phyloP scores from a whole-genome alignment of 2,888 invertebrate genomes.

The Endotricha flammealis region DNA sequence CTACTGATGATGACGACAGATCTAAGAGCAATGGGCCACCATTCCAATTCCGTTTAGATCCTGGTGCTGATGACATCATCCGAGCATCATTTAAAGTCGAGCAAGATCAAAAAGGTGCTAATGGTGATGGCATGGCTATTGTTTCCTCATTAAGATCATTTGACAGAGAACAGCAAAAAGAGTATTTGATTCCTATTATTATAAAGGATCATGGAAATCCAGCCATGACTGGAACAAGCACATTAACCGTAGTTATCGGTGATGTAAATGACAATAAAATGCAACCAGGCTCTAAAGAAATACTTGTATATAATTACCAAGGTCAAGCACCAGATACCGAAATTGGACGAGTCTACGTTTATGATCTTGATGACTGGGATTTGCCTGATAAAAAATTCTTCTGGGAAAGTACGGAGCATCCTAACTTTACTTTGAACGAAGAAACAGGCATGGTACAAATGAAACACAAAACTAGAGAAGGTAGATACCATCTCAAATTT shows the following conservation, averaged over 20 bases:
- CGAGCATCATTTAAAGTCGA: constrained; percentile 96
- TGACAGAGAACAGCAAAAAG: constrained; percentile 97
- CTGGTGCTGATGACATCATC: constrained; percentile 95
- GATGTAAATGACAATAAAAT: constrained; percentile 99
- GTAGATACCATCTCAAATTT: constrained; percentile 87
- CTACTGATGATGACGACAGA: constrained; percentile 95
- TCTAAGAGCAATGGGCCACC: constrained; percentile 97
- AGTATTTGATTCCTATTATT: constrained; percentile 97
- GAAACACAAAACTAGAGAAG: constrained; percentile 94
- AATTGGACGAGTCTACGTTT: constrained; percentile 97
- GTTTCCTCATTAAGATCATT: constrained; percentile 96
- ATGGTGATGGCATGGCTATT: constrained; percentile 98
- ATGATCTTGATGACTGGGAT: constrained; percentile 99
- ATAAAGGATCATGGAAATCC: constrained; percentile 98
- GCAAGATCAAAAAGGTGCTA: constrained; percentile 98
- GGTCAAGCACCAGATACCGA: constrained; percentile 93
- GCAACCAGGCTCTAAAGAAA: constrained; percentile 97
- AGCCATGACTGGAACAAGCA: constrained; percentile 97
- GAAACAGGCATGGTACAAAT: constrained; percentile 97
- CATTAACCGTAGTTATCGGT: constrained; percentile 96
- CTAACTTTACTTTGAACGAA: constrained; percentile 91
- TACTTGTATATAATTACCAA: constrained; percentile 98
- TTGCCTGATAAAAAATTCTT: constrained; percentile 97
- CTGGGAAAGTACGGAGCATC: constrained; percentile 93
- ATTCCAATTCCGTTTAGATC: constrained; percentile 96